These are phyloP conservation scores for Sycophaga agraensis DNA, from an alignment of 1,140 invertebrate genomes.

Conservation along the genomic window DNA sequence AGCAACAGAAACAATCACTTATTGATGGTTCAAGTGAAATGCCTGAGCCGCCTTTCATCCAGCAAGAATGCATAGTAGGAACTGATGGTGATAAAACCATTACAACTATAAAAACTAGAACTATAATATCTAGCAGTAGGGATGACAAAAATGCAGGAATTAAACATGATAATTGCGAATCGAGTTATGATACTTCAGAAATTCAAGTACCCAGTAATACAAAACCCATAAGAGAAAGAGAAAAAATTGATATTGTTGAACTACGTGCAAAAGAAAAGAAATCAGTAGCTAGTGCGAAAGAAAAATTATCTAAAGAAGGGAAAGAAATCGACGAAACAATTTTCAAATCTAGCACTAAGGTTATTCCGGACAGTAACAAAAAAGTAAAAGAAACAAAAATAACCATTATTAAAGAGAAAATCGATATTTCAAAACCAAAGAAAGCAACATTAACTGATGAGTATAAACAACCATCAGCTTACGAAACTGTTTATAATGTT, in stretches of 20 bases:
- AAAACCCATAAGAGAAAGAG: not conserved
- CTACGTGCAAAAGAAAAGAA: conserved; percentile 28
- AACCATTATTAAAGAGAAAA: not conserved
- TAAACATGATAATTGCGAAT: not conserved
- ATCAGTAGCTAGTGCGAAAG: conserved; percentile 35
- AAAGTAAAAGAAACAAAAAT: not conserved
- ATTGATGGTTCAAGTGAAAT: not conserved
- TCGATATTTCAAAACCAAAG: not conserved
- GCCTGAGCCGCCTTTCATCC: conserved; percentile 14
- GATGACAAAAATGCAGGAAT: not conserved
- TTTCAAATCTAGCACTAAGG: not conserved
- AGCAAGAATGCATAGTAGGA: conserved; percentile 22
- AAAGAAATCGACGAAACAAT: conserved; percentile 46
- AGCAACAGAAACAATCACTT: conserved; percentile 28
- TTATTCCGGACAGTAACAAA: not conserved
- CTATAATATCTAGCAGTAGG: conserved; percentile 16
- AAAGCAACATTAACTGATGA: conserved; percentile 7
- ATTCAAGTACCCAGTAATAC: not conserved
- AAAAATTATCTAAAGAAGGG: conserved; percentile 41
- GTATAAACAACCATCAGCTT: conserved; percentile 28
- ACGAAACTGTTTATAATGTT: conserved; percentile 44
- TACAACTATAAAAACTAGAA: conserved; percentile 26
- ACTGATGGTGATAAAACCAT: conserved; percentile 19
- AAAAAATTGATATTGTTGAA: not conserved
- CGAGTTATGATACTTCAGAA: conserved; percentile 6